A percentile compares a stretch with the other conserved stretches of the same genome.
These are phyloP conservation scores for Polylopha cassiicola DNA, from an alignment of 2,888 invertebrate species.

Conservation along the genomic window DNA sequence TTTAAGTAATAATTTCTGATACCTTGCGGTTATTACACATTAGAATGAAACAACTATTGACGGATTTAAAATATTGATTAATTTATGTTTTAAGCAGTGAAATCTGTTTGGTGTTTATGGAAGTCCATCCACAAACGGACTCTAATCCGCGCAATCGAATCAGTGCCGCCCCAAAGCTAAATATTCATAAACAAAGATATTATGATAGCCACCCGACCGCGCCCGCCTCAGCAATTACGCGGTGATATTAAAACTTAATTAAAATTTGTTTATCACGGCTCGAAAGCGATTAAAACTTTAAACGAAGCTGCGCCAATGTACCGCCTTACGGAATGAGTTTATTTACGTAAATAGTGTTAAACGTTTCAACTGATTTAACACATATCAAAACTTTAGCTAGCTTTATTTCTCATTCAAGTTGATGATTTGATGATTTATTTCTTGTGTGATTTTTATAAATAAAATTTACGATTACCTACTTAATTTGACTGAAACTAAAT, in stretches of 20 bases:
- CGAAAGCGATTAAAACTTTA: slow-evolving; percentile 76
- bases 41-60: too few species aligned
- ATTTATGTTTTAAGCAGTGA: too few species aligned
- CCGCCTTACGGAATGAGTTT: slow-evolving; percentile 69
- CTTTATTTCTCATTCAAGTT: slow-evolving; percentile 18
- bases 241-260: slow-evolving; percentile 77
- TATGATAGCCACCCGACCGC: slow-evolving; percentile 49
- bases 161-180: slow-evolving; percentile 36
- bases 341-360: slow-evolving; percentile 38
- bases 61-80: too few species aligned
- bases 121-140: slow-evolving; percentile 18
- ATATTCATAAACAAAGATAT: slow-evolving; percentile 68
- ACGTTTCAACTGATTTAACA: slow-evolving; percentile 59
- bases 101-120: slow-evolving; percentile 12
- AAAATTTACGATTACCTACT: too few species aligned
- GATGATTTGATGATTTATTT: too few species aligned
- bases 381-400: slow-evolving; percentile 27
- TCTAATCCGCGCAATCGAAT: slow-evolving; percentile 26
- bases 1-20: too few species aligned
- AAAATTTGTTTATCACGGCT: slow-evolving; percentile 76
- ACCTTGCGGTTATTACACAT: too few species aligned
- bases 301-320: slow-evolving; percentile 68
- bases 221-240: slow-evolving; percentile 69
- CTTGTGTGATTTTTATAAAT: too few species aligned
- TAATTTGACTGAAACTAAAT: too few species aligned